Conservation (phyloP, 1,140 invertebrate species). For the Eubasilissa regina region DNA sequence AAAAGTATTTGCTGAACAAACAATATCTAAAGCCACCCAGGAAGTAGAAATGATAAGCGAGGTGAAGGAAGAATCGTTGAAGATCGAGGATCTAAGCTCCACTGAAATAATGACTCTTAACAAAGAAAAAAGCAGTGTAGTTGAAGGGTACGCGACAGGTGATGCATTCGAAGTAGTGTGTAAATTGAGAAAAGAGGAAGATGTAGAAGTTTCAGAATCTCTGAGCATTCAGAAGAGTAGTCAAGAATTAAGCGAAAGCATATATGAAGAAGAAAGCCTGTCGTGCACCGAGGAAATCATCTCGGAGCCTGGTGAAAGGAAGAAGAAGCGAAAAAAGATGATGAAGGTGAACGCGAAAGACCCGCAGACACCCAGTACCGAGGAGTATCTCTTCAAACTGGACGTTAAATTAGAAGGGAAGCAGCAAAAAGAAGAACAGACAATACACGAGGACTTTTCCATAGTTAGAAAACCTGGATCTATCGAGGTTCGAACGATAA, state of each 20-base stretch:
- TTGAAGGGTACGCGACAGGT: neutral
- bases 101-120: too few species aligned
- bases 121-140: neutral
- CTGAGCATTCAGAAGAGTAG: neutral
- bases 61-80: neutral
- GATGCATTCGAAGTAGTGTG: conserved; percentile 25
- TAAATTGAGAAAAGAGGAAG: conserved; percentile 11
- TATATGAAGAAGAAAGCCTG: neutral
- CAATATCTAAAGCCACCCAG: neutral
- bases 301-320: conserved; percentile 5
- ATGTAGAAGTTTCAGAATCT: neutral
- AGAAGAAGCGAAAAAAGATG: conserved; percentile 42
- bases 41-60: neutral
- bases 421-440: conserved; percentile 49
- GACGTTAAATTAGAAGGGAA: conserved; percentile 60
- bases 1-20: neutral
- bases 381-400: conserved; percentile 69
- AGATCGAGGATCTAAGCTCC: too few species aligned
- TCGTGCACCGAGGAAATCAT: neutral
- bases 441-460: conserved; percentile 63
- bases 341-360: conserved; percentile 46
- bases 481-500: conserved; percentile 31
- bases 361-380: conserved; percentile 65
- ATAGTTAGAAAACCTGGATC: conserved; percentile 66
- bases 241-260: conserved; percentile 22